These are phyloP conservation scores for Galeopsomyia nigrocyanea DNA, from an alignment of 2,888 invertebrate species.

Conservation along the genomic window DNA sequence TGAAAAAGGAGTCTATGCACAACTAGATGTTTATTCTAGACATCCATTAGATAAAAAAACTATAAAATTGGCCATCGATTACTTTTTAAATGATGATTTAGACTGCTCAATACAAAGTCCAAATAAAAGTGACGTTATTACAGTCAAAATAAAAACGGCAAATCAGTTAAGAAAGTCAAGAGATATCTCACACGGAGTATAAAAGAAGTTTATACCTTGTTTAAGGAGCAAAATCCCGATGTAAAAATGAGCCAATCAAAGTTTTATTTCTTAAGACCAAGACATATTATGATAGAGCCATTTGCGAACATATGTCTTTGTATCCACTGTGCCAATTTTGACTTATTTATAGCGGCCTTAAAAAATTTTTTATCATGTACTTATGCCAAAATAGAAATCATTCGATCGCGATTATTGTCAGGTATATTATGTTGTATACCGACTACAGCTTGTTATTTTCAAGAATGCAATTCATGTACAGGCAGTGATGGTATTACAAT, in stretches of 20 bases:
- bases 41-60: background rate
- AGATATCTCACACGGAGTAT: constrained; percentile 36
- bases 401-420: no score
- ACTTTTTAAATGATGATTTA: constrained; percentile 42
- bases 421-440: no score
- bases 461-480: constrained; percentile 27
- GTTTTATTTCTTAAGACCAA: constrained; percentile 36
- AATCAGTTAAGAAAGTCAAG: constrained; percentile 35
- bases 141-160: constrained; percentile 32
- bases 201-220: constrained; percentile 25
- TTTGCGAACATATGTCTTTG: constrained; percentile 30
- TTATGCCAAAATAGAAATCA: background rate
- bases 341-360: constrained; percentile 32
- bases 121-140: constrained; percentile 39
- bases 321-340: constrained; percentile 44
- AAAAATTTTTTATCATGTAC: background rate
- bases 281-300: constrained; percentile 26
- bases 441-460: constrained; percentile 2
- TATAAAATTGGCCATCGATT: constrained; percentile 13
- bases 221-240: constrained; percentile 24
- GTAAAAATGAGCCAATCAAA: constrained; percentile 30
- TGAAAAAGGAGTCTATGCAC: no score
- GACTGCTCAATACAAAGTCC: constrained; percentile 52
- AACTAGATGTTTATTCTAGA: no score
- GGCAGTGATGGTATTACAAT: background rate